Evolutionary conservation across 2,113 vertebrate genomes (phyloP).

Genomic region (Onychorhynchus coronatus): DNA sequence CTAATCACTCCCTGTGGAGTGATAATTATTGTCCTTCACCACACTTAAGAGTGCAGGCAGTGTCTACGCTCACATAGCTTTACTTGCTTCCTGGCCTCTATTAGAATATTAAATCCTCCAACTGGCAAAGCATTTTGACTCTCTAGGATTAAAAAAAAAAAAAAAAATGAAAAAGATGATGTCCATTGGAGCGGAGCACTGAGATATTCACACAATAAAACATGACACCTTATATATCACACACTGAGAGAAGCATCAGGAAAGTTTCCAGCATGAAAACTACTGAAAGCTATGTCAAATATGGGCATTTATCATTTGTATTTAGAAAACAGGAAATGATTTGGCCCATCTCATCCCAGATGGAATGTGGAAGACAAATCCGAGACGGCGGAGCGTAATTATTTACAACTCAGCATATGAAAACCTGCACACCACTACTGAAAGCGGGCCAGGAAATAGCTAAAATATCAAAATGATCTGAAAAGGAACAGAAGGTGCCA

Average conservation of each 20-base stretch:
- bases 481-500: constrained; percentile 74
- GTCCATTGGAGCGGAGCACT: not conserved
- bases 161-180: not conserved
- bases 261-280: constrained; percentile 58
- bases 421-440: constrained; percentile 66
- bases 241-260: constrained; percentile 35
- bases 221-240: not conserved
- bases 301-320: constrained; percentile 70
- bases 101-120: constrained; percentile 40
- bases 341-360: constrained; percentile 72
- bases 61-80: constrained; percentile 40
- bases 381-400: constrained; percentile 47
- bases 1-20: constrained; percentile 51
- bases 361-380: constrained; percentile 71
- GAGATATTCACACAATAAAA: not conserved
- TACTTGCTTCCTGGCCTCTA: constrained; percentile 25
- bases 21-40: constrained; percentile 52
- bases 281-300: constrained; percentile 66
- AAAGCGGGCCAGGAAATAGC: constrained; percentile 71
- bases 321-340: constrained; percentile 76
- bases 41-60: not conserved
- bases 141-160: not conserved
- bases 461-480: constrained; percentile 69
- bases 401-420: constrained; percentile 55
- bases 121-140: not conserved